These are phyloP conservation scores for Pluvialis apricaria DNA, from an alignment of 2,113 vertebrate species.

Conservation along the genomic window DNA sequence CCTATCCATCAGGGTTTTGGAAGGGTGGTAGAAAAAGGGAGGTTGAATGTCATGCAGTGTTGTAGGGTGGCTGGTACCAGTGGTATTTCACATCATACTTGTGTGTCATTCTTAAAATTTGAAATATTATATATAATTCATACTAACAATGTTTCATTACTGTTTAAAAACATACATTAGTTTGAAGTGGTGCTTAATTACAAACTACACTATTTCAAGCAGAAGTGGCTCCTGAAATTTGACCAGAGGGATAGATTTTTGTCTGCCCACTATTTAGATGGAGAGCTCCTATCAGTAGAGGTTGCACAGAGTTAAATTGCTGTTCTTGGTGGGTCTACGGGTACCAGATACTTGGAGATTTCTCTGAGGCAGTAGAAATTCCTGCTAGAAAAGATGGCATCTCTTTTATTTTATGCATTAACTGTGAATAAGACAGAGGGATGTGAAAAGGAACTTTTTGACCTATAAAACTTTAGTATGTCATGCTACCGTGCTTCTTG, in stretches of 20 bases:
- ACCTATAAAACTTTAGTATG: background rate
- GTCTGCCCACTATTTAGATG: background rate
- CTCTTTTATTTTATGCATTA: background rate
- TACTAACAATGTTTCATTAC: background rate
- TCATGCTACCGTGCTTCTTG: background rate
- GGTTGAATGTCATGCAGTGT: background rate
- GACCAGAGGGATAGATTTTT: background rate
- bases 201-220: background rate
- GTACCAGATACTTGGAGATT: background rate
- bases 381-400: background rate
- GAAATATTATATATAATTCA: background rate
- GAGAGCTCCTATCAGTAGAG: too few species aligned
- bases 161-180: background rate
- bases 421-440: background rate
- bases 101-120: background rate
- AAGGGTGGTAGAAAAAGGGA: background rate
- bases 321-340: accelerated
- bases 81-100: background rate
- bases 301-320: background rate
- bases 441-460: background rate
- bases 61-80: background rate
- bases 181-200: background rate
- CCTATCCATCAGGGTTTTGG: accelerated
- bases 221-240: background rate
- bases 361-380: background rate